Conservation (phyloP, 2,113 vertebrate genomes). For the Eptatretus burgeri region DNA sequence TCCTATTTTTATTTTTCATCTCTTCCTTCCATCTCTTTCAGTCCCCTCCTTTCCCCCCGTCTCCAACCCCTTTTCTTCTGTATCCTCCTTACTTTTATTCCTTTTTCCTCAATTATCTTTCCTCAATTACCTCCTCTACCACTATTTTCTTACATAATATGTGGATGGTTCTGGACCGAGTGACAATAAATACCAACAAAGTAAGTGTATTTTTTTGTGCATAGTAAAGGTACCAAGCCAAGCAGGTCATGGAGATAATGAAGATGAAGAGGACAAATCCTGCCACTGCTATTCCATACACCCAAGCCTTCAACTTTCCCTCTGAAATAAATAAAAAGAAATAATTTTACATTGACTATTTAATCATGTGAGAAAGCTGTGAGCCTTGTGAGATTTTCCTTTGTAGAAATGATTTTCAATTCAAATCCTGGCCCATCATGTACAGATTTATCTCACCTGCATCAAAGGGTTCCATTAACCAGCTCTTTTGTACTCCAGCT, state of each 20-base stretch:
- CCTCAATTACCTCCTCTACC: too few relatives aligned
- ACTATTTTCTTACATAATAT: too few relatives aligned
- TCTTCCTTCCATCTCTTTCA: too few relatives aligned
- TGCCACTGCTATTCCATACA: constrained; percentile 81
- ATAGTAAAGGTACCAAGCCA: constrained; percentile 74
- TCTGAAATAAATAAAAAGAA: constrained; percentile 30
- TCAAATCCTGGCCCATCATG: constrained; percentile 10
- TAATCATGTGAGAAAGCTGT: constrained; percentile 9
- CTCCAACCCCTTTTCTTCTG: too few relatives aligned
- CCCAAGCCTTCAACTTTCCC: constrained; percentile 94
- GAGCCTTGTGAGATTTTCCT: background rate
- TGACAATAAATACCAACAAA: too few relatives aligned
- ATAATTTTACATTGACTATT: constrained; percentile 23
- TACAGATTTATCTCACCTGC: constrained; percentile 31
- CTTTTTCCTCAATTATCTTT: too few relatives aligned
- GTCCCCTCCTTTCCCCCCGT: too few relatives aligned
- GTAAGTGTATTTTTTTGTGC: background rate
- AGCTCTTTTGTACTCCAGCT: constrained; percentile 40
- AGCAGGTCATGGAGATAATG: constrained; percentile 95
- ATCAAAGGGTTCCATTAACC: constrained; percentile 88
- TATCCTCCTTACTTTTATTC: too few relatives aligned
- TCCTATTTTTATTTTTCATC: too few relatives aligned
- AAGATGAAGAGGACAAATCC: constrained; percentile 87
- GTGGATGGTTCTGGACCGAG: too few relatives aligned
- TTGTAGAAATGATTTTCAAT: constrained; percentile 8